Conservation (phyloP, 1,140 invertebrate species). For the Rhyzopertha dominica region DNA sequence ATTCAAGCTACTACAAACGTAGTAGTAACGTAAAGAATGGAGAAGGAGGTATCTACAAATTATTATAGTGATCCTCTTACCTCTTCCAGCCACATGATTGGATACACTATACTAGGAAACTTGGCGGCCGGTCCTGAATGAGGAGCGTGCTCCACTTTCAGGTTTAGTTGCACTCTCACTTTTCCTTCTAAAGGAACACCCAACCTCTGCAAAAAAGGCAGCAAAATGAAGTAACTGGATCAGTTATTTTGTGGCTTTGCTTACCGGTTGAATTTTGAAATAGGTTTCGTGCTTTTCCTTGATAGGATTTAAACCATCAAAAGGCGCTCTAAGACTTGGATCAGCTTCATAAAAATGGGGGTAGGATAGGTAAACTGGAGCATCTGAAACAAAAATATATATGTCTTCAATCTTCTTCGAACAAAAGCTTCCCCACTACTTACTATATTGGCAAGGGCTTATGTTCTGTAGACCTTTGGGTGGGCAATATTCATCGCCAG, state of each 20-base stretch:
- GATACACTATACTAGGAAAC: conserved; percentile 76
- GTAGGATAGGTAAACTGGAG: conserved; percentile 80
- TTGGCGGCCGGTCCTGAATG: conserved; percentile 66
- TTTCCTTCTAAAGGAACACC: conserved; percentile 79
- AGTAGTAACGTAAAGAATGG: too few species aligned
- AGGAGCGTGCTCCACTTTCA: conserved; percentile 69
- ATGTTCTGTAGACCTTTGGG: conserved; percentile 76
- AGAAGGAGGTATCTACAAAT: too few species aligned
- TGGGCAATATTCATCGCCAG: conserved; percentile 61
- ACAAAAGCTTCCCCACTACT: too few species aligned
- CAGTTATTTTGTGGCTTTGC: conserved; percentile 24
- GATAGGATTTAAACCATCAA: conserved; percentile 70
- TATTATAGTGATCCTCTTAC: too few species aligned
- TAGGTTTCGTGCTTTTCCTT: conserved; percentile 69
- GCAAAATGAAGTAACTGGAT: too few species aligned
- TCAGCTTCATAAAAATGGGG: conserved; percentile 86
- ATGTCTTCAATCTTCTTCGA: too few species aligned
- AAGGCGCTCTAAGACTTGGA: conserved; percentile 59
- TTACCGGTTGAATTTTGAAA: conserved; percentile 84
- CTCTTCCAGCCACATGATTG: conserved; percentile 85
- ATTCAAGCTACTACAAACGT: too few species aligned
- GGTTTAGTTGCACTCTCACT: conserved; percentile 74
- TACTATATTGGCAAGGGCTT: conserved; percentile 80
- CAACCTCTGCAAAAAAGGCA: conserved; percentile 63
- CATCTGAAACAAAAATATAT: conserved; percentile 60